phyloP scores from a whole-genome alignment of 2,113 vertebrate species.

The Pantherophis guttatus region DNA sequence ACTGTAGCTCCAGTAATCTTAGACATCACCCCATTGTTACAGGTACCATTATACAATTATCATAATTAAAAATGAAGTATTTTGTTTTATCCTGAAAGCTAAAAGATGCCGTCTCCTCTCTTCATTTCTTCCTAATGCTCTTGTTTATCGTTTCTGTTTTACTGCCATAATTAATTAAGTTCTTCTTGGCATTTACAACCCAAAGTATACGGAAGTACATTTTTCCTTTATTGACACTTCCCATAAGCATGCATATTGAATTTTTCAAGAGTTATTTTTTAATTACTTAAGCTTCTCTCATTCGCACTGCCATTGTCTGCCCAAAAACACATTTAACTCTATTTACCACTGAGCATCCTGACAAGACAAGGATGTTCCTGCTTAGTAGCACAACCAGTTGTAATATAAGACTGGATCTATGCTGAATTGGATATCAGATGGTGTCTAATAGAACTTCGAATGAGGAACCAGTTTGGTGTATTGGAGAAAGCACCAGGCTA shows the following conservation, averaged over 20 bases:
- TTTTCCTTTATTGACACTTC: constrained; percentile 14
- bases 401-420: not conserved
- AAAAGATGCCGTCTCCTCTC: not conserved
- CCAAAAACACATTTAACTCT: not conserved
- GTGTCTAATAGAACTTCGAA: not conserved
- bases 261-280: constrained; percentile 6
- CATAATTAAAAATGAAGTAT: not conserved
- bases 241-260: constrained; percentile 14
- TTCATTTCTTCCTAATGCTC: constrained; percentile 13
- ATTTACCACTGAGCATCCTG: not conserved
- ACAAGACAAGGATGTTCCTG: not conserved
- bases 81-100: not conserved
- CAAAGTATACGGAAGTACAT: constrained; percentile 9
- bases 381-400: not conserved
- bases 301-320: not conserved
- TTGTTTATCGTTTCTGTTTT: constrained; percentile 30
- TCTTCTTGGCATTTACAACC: constrained; percentile 19
- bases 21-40: not conserved
- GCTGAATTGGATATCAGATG: not conserved
- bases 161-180: constrained; percentile 24
- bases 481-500: not conserved
- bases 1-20: not conserved
- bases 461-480: not conserved
- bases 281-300: not conserved
- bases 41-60: not conserved